Base-by-base conservation (phyloP, 2,797 vertebrate genomes). In the Sebastes steindachneri region DNA sequence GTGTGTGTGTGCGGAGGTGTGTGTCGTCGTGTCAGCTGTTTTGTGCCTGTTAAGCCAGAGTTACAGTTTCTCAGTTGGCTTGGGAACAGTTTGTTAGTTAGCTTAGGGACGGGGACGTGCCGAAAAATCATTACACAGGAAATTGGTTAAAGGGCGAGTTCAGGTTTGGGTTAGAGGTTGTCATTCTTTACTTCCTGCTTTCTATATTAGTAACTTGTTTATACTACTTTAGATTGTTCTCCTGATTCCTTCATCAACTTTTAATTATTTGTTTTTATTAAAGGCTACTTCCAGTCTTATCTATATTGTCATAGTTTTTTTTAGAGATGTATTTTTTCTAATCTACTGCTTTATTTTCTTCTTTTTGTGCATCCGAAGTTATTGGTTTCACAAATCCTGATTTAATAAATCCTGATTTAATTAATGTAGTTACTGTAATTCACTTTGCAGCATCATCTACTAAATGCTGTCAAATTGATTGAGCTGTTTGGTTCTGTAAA, bases 1-100 rank as follows among this genome's bases (percentile, higher is more conserved):
- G 29, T 73, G 29, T 80, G 74, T 41, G 67, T 64, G 71, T 57
- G 51, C 23, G 7, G 23, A 23, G 54, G 72, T 68, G 73, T 70
- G 74, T 90, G 89, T 87, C 65, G 71, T 89, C 1, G 91, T 89
- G 92, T 95, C 94, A 95, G 94, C 94, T 93, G 78, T 93, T 95
- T 95, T 92, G 92, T 85, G 91, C 89, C 94, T 90, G 90, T 93
- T 95, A 94, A 94, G 94, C 90, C 91, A 88, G 88, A 93, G 92
- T 92, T 93, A 93, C 92, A 91, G 90, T 93, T 91, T 92, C 90
- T 85, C 79, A 67, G 77, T 86, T 80, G 86, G 86, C 93, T 79
- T 87, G 92, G 92, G 93, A 92, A 88, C 93, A 89, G 67, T 93
- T 92, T 91, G 90, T 89, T 85, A 89, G 87, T 67, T 17, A 75